Base-by-base conservation (phyloP, 2,113 vertebrate genomes). In the Aramus guarauna region DNA sequence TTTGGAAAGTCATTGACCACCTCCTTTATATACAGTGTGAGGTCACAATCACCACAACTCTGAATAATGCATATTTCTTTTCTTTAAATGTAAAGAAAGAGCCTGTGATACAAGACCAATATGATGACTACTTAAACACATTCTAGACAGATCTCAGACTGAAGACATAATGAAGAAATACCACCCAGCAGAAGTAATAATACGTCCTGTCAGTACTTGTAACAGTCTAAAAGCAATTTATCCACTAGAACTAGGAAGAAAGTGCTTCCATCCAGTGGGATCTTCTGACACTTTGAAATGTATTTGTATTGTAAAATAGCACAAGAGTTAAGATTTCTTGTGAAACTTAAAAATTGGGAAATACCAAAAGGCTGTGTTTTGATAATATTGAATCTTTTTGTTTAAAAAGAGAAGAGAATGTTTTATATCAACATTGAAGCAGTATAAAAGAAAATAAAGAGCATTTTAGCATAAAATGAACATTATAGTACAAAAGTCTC, bases 191-290 rank as follows among this genome's bases (percentile, higher is more conserved):
- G 36, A 88, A 94, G 50, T 64, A 93, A 90, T 82, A 88, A 85
- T 34, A 64, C 36, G 68, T 76, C 30, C 90, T 93, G 74, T 82
- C 78, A 85, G 71, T 67, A 85, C 34, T 68, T 24, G 16, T 82
- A 79, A 88, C 53, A 88, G 88, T 66, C 68, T 72, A 89, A 89
- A 92, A 93, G 37, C 77, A 94, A 94, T 94, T 91, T 90, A 81
- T 81, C 0, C 4, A 27, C 76, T 66, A 78, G 77, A 89, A 86
- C 12, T 6, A 3, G 18, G 12, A 85, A 77, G 73, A 84, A 94
- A 95, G 89, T 67, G 43, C 45, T 92, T 88, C 48, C 4, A 2
- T 63, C 92, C 73, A 43, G 52, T 55, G 9, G 60, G 45, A 88
- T 90, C 45, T 59, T 76, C 47, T 76, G 63, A 77, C 15, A 69